phyloP scores from a whole-genome alignment of 2,888 invertebrate species.

The Marronus borbonicus region DNA sequence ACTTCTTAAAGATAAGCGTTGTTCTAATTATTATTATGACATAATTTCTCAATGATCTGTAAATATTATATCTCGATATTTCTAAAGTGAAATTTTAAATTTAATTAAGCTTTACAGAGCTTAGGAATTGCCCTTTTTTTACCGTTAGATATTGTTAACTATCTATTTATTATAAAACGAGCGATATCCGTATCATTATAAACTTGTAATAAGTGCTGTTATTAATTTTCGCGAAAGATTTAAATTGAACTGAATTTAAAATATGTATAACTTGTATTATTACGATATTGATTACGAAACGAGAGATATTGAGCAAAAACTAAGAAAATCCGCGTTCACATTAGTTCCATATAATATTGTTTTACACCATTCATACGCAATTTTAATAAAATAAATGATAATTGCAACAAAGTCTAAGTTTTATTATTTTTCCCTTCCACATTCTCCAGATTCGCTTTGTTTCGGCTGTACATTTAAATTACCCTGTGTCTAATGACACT shows the following conservation, averaged over 20 bases:
- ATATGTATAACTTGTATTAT: constrained; percentile 24
- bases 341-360: constrained; percentile 63
- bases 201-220: constrained; percentile 47
- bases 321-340: constrained; percentile 64
- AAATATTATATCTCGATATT: too few relatives aligned
- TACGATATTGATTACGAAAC: constrained; percentile 40
- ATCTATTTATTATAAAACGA: constrained; percentile 12
- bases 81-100: too few relatives aligned
- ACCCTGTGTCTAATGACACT: too few relatives aligned
- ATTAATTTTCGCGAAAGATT: constrained; percentile 33
- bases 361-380: constrained; percentile 68
- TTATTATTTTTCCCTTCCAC: background rate
- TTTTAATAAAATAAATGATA: constrained; percentile 62
- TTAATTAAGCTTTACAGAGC: background rate
- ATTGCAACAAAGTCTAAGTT: constrained; percentile 49
- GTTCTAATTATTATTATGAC: too few relatives aligned
- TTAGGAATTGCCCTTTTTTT: constrained; percentile 40
- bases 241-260: constrained; percentile 40
- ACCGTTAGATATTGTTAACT: constrained; percentile 25
- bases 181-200: background rate
- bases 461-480: too few relatives aligned
- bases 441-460: too few relatives aligned
- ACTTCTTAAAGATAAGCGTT: too few relatives aligned
- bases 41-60: too few relatives aligned
- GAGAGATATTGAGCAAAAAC: constrained; percentile 52